Evolutionary conservation across 2,797 vertebrate genomes (phyloP).

Genomic region (Pantherophis vulpinus): DNA sequence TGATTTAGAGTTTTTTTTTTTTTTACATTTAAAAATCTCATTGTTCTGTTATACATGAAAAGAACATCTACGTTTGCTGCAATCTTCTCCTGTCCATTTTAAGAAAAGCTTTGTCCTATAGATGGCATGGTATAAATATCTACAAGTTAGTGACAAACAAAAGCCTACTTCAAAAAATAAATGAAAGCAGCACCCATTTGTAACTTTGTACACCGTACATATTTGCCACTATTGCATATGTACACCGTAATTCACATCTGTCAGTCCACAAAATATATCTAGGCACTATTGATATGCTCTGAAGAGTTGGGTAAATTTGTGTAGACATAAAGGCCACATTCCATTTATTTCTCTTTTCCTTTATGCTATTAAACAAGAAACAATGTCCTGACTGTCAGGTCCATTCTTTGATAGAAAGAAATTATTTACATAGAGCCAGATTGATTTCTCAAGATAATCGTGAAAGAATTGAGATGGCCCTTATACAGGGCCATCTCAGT

Average conservation of each 20-base stretch:
- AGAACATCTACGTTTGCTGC: background rate
- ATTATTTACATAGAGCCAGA: slow-evolving; percentile 13
- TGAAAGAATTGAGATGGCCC: background rate
- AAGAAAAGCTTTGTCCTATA: background rate
- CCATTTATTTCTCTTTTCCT: slow-evolving; percentile 3
- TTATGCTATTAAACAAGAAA: background rate
- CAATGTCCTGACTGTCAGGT: background rate
- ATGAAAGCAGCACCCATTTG: slow-evolving; percentile 9
- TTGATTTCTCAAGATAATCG: slow-evolving; percentile 6
- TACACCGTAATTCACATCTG: background rate
- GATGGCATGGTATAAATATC: background rate
- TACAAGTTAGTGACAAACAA: slow-evolving; percentile 3
- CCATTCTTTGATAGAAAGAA: slow-evolving; percentile 6
- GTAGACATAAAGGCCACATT: slow-evolving; percentile 2
- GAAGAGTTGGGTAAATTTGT: slow-evolving; percentile 7
- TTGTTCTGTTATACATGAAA: background rate
- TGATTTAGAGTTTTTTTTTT: background rate
- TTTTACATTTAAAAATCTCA: background rate
- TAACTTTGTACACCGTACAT: background rate
- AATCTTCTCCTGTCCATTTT: slow-evolving; percentile 12
- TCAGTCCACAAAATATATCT: background rate
- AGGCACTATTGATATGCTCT: background rate
- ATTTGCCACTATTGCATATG: background rate
- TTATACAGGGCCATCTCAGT: no score
- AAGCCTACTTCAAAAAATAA: slow-evolving; percentile 8